Evolutionary conservation across 37 sponge, comb jelly and placozoan genomes (phyloP), one percentile per base, ranked within the genome.

Genomic region (Aplysina aerophoba): DNA sequence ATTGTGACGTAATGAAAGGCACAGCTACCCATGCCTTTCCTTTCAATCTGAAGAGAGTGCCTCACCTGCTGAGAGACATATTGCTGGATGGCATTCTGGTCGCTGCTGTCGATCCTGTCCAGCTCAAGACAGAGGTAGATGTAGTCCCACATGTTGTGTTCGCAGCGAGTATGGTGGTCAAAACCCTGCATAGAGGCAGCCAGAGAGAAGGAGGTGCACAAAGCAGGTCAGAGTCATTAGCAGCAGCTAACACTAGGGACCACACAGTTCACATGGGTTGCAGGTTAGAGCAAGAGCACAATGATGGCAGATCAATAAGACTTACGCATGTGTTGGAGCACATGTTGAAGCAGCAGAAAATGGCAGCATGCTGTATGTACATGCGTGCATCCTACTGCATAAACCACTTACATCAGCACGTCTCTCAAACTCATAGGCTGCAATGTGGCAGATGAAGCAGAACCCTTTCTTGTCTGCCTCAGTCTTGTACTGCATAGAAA

Each of bases 111-210:
- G 62, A 88, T 88, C 53, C 68, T 39, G 36, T 91, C 92, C 62
- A 91, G 85, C 71, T 91, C 84, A 56, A 87, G 25, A 0, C 81
- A 91, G 50, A 81, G 88, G 67, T 91, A 91, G 69, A 93, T 84
- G 68, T 90, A 93, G 59, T 84, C 67, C 94, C 90, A 93, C 90
- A 93, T 90, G 83, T 90, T 87, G 86, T 93, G 90, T 6, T 93
- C 90, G 58, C 87, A 35, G 72, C 90, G 84, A 19, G 87, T 86
- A 35, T 93, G 94, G 31, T 87, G 59, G 21, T 85, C 67, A 71
- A 93, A 90, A 33, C 90, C 90, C 84, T 92, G 56, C 15, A 72
- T 22, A 63, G n/a, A n/a, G n/a, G 61, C 27, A 78, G 40, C 24
- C 4, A 21, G 0, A 55, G 53, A 25, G 6, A 55, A n/a, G 67